These are phyloP conservation scores for Cataglyphis albicans DNA, from an alignment of 2,888 invertebrate species.

Conservation along the genomic window DNA sequence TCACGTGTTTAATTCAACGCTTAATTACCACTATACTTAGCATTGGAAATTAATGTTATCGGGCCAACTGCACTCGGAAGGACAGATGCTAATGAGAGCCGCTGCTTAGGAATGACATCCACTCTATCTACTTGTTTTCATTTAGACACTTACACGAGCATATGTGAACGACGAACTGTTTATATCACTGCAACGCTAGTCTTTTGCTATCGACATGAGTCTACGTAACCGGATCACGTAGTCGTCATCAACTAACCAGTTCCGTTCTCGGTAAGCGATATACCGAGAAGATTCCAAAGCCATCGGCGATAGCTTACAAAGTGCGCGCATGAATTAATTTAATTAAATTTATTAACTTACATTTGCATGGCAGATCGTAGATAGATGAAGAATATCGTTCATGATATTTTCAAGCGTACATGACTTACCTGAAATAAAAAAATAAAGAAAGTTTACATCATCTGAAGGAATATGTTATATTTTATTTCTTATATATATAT, in stretches of 20 bases:
- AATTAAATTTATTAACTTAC: constrained; percentile 23
- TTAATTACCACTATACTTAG: constrained; percentile 42
- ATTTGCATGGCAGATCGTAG: background rate
- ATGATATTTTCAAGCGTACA: background rate
- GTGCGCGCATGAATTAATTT: background rate
- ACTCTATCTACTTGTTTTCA: constrained; percentile 68
- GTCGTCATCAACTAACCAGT: constrained; percentile 62
- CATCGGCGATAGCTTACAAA: background rate
- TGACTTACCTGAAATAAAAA: constrained; percentile 68
- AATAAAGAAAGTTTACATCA: background rate
- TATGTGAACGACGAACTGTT: constrained; percentile 61
- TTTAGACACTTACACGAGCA: constrained; percentile 61
- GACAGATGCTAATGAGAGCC: constrained; percentile 68
- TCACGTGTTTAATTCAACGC: constrained; percentile 33
- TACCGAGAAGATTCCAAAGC: constrained; percentile 53
- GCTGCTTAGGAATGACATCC: constrained; percentile 68
- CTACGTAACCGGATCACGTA: constrained; percentile 69
- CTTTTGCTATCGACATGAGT: constrained; percentile 56
- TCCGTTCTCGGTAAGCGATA: constrained; percentile 66
- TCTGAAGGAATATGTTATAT: background rate
- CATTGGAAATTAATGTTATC: constrained; percentile 6
- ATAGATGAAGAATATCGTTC: background rate
- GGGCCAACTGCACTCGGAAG: constrained; percentile 43
- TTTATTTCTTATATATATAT: background rate
- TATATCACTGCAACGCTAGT: constrained; percentile 57